Evolutionary conservation across 30 jellyfish, hydroid and myxozoan species (phyloP), one percentile per base, ranked within the genome.

Genomic region (Turritopsis rubra): DNA sequence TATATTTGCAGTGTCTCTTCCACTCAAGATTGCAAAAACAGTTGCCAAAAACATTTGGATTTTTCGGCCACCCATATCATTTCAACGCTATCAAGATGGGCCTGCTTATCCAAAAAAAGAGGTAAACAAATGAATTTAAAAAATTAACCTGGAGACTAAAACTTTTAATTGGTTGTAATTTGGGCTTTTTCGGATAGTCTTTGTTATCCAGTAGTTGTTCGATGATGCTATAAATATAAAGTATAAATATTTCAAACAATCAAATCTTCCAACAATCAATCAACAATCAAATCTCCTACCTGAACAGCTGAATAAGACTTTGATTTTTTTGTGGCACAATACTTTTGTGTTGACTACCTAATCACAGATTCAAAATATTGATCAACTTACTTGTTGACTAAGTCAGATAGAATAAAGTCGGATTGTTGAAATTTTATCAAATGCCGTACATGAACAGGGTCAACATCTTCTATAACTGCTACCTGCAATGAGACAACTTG

Each of bases 401-500:
- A 27, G 28, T 68, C 77, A 68, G 16, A 9, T n/a, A 68, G 7
- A 68, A 7, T 68, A 9, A 68, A 27, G 28, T 23, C 19, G 28
- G 16, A 8, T 9, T 23, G 77, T 19, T 68, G 77, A 68, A 7
- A 23, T 68, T 19, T 68, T 68, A 68, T 68, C 8, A 68, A 9
- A 7, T 68, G 28, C 0, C 19, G 31, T 19, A 68, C 28, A 19
- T 68, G 19, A n/a, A 7, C 30, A 68, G 30, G 28, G 21, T 68
- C 77, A 19, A 68, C 77, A 68, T 68, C 77, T 68, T 68, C 77
- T 23, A 68, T 68, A 7, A 68, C 30, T 9, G 77, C 28, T 68
- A n/a, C 30, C 77, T 68, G 30, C 31, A 68, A 19, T 7, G 9
- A 68, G 19, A 68, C 31, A 68, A 68, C 0, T 9, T 7, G 77